A percentile compares a stretch with the other conserved stretches of the same genome.
Conservation (phyloP, 1,140 invertebrate species). For the Pantala flavescens region DNA sequence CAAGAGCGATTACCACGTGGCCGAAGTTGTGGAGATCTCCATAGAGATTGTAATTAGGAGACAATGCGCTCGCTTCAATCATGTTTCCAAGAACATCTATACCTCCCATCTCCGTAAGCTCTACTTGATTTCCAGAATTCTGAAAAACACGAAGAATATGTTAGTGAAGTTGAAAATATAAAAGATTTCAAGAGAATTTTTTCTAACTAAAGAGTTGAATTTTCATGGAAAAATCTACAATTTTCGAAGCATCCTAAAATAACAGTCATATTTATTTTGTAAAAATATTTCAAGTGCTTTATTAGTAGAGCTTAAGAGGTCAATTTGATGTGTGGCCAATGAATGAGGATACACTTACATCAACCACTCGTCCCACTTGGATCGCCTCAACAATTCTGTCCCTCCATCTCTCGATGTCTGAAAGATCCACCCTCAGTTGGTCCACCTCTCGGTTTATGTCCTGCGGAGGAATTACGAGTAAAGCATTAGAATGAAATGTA, state of each 20-base stretch:
- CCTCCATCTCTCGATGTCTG: constrained; percentile 60
- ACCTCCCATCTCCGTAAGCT: constrained; percentile 39
- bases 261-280: too few relatives aligned
- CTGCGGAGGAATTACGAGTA: constrained; percentile 7
- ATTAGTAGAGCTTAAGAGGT: too few relatives aligned
- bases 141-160: constrained; percentile 24
- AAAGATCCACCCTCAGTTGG: constrained; percentile 51
- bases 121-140: constrained; percentile 38
- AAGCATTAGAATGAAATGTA: constrained; percentile 2
- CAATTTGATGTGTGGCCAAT: too few relatives aligned
- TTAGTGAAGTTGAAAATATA: too few relatives aligned
- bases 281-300: too few relatives aligned
- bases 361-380: constrained; percentile 47
- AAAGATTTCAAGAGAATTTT: too few relatives aligned
- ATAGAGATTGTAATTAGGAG: constrained; percentile 55
- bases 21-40: constrained; percentile 67
- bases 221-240: too few relatives aligned
- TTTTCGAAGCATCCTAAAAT: too few relatives aligned
- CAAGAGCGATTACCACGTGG: constrained; percentile 51
- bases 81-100: constrained; percentile 58
- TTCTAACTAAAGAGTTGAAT: too few relatives aligned
- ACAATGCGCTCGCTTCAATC: constrained; percentile 52
- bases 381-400: constrained; percentile 65
- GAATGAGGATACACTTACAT: constrained; percentile 34
- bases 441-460: constrained; percentile 57